These are phyloP conservation scores for Subacronicta megacephala DNA, from an alignment of 2,888 invertebrate genomes.

Conservation along the genomic window DNA sequence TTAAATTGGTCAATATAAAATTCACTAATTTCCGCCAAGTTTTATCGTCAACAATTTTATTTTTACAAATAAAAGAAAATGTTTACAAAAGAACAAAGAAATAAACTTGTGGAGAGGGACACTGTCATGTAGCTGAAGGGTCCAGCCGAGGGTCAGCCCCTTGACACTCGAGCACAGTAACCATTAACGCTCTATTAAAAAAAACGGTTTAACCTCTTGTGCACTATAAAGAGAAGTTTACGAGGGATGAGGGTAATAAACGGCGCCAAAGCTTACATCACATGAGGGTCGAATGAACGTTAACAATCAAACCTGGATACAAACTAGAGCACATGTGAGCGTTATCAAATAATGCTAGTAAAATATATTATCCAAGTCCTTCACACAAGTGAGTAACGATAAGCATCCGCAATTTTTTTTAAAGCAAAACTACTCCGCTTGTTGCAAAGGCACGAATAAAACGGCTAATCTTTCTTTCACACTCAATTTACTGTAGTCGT, in stretches of 20 bases:
- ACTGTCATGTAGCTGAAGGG: conserved; percentile 13
- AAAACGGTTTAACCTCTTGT: conserved; percentile 72
- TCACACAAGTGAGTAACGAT: conserved; percentile 9
- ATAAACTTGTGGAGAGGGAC: conserved; percentile 16
- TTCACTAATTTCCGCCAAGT: conserved; percentile 57
- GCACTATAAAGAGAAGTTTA: conserved; percentile 73
- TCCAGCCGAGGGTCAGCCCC: conserved; percentile 38
- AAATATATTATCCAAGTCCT: conserved; percentile 32
- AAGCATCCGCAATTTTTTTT: conserved; percentile 29
- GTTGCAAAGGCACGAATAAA: conserved; percentile 39
- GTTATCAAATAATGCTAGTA: conserved; percentile 49
- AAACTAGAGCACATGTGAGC: conserved; percentile 61
- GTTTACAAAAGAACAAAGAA: conserved; percentile 46
- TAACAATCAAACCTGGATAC: conserved; percentile 69
- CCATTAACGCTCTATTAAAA: conserved; percentile 76
- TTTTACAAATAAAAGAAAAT: conserved; percentile 51
- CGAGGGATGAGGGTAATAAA: conserved; percentile 72
- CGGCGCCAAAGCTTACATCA: conserved; percentile 68
- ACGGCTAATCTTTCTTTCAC: conserved; percentile 58
- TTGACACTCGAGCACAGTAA: conserved; percentile 62
- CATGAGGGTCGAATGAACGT: conserved; percentile 71
- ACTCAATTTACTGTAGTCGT: conserved; percentile 51
- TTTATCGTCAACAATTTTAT: conserved; percentile 58
- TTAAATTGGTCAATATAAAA: conserved; percentile 66
- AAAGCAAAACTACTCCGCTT: conserved; percentile 34